A percentile compares a stretch with the other conserved stretches of the same genome.
These are phyloP conservation scores for Sphaerodactylus townsendi DNA, from an alignment of 2,113 vertebrate genomes.

Conservation along the genomic window DNA sequence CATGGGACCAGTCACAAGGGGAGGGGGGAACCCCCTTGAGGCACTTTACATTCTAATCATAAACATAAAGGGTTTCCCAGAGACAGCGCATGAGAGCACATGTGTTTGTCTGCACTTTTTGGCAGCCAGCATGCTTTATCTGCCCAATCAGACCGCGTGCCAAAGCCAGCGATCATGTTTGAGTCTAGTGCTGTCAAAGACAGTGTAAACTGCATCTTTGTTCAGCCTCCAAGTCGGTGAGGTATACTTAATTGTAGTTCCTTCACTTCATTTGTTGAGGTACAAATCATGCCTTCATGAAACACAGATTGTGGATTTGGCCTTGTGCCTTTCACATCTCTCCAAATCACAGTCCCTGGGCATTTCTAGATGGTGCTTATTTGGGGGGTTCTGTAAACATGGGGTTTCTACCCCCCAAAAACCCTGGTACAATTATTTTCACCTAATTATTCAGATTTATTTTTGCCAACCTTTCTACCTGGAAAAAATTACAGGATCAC, in stretches of 20 bases:
- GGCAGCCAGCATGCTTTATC: conserved; percentile 31
- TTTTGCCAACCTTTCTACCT: too few relatives aligned
- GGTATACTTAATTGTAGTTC: conserved; percentile 34
- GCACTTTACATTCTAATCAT: conserved; percentile 6
- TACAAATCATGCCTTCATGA: conserved; percentile 35
- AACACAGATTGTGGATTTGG: conserved; percentile 12
- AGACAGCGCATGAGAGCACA: not conserved
- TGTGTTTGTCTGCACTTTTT: not conserved
- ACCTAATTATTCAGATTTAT: too few relatives aligned
- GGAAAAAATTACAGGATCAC: too few relatives aligned
- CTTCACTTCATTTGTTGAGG: conserved; percentile 23
- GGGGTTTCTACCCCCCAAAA: too few relatives aligned
- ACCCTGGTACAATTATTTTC: too few relatives aligned
- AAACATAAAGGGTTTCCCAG: conserved; percentile 17
- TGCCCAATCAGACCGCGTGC: conserved; percentile 36
- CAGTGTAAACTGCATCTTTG: conserved; percentile 32
- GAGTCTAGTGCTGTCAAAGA: conserved; percentile 35
- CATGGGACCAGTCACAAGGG: not conserved
- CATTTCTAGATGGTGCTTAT: not conserved
- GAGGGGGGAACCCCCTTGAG: not conserved
- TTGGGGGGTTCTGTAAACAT: not conserved
- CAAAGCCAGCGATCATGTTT: conserved; percentile 22
- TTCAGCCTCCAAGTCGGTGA: conserved; percentile 38
- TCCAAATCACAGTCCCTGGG: not conserved
- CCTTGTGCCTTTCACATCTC: conserved; percentile 14